Evolutionary conservation across 2,113 vertebrate genomes (phyloP).

Genomic region (Bubo bubo): DNA sequence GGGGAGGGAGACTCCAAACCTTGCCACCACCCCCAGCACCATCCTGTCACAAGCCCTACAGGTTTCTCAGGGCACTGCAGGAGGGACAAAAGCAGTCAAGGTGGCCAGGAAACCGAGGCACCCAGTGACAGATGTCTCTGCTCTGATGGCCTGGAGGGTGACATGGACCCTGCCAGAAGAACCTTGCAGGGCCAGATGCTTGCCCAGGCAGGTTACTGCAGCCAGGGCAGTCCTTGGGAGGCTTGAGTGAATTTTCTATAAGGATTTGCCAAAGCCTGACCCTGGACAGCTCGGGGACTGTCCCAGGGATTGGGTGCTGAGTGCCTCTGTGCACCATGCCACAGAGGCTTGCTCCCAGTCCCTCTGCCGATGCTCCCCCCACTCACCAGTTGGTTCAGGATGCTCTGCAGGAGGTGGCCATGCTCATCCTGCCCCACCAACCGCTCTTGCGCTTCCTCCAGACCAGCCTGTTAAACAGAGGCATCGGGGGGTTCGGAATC

Average conservation of each 20-base stretch:
- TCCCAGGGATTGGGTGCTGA: not conserved
- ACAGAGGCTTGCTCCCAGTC: rapidly evolving
- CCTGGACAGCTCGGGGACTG: not conserved
- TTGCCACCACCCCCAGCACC: not conserved
- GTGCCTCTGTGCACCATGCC: not conserved
- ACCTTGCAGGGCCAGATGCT: not conserved
- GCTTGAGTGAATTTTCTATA: not conserved
- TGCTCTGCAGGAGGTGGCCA: not conserved
- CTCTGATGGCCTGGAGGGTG: not conserved
- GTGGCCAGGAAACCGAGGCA: not conserved
- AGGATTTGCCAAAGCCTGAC: not conserved
- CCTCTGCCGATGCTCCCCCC: not conserved
- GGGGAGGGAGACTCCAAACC: not conserved
- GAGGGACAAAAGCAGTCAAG: not conserved
- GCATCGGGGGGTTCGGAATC: rapidly evolving
- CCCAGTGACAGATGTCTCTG: not conserved
- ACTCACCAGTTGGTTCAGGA: not conserved
- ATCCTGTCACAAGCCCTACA: not conserved
- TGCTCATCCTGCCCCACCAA: not conserved
- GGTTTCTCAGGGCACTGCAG: not conserved
- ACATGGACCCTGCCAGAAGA: not conserved
- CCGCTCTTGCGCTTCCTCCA: not conserved
- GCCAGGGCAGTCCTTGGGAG: not conserved
- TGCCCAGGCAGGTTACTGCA: not conserved
- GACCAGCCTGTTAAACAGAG: not conserved